Evolutionary conservation across 2,888 invertebrate genomes (phyloP).

Genomic region (Brassicogethes aeneus): DNA sequence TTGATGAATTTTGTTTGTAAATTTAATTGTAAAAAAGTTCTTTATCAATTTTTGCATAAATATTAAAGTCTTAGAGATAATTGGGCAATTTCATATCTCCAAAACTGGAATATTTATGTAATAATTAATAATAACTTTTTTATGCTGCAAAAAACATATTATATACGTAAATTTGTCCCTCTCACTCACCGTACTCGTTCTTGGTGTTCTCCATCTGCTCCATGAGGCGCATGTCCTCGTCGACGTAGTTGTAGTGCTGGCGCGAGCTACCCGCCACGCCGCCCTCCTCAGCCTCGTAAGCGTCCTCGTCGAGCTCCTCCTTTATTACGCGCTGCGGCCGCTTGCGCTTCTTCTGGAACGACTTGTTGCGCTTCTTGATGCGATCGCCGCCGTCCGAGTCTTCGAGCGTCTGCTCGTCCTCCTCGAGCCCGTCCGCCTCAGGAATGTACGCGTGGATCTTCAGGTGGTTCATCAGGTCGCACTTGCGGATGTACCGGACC

Average conservation of each 20-base stretch:
- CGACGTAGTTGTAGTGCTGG: slow-evolving; percentile 43
- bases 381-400: slow-evolving; percentile 20
- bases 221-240: slow-evolving; percentile 43
- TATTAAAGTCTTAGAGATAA: no score
- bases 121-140: no score
- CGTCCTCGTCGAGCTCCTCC: slow-evolving; percentile 27
- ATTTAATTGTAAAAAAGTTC: no score
- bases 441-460: slow-evolving; percentile 74
- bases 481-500: slow-evolving; percentile 67
- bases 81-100: no score
- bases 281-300: slow-evolving; percentile 24
- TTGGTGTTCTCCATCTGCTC: slow-evolving; percentile 39
- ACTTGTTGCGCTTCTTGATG: slow-evolving; percentile 21
- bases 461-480: slow-evolving; percentile 69
- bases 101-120: no score
- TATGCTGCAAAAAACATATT: no score
- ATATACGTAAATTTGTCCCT: no score
- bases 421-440: slow-evolving; percentile 45
- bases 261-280: slow-evolving; percentile 32
- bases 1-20: no score
- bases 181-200: background rate
- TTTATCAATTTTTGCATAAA: no score
- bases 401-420: slow-evolving; percentile 43
- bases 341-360: slow-evolving; percentile 19
- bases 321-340: slow-evolving; percentile 33